phyloP scores from a whole-genome alignment of 2,113 vertebrate genomes.

The Otis tarda region DNA sequence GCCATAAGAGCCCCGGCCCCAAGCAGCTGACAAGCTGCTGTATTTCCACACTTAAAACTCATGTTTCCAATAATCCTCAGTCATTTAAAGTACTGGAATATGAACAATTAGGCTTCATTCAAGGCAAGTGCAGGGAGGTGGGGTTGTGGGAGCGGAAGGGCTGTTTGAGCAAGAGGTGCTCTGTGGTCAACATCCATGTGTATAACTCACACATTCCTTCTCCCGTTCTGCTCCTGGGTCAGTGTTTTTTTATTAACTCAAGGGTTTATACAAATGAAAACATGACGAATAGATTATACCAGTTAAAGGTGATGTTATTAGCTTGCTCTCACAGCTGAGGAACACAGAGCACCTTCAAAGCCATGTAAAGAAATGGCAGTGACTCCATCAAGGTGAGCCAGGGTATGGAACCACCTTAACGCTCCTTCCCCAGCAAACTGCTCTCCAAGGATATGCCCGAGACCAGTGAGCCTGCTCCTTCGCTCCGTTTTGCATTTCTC shows the following conservation, averaged over 20 bases:
- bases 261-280: not conserved
- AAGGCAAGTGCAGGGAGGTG: rapidly evolving
- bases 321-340: not conserved
- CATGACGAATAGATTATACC: not conserved
- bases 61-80: not conserved
- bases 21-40: not conserved
- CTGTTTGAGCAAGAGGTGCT: not conserved
- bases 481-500: not conserved
- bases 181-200: rapidly evolving
- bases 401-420: not conserved
- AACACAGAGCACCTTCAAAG: not conserved
- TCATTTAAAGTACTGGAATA: not conserved
- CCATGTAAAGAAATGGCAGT: not conserved
- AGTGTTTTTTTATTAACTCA: not conserved
- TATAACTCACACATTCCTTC: not conserved
- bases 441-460: not conserved
- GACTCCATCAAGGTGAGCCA: not conserved
- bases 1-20: not conserved
- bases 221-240: not conserved
- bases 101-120: not conserved
- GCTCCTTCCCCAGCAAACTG: not conserved
- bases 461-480: not conserved
- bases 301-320: not conserved
- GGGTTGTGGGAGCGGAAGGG: not conserved
- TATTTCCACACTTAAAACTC: not conserved